A percentile compares a stretch with the other conserved stretches of the same genome.
Evolutionary conservation across 2,888 invertebrate species (phyloP).

Genomic region (Pyralis farinalis): DNA sequence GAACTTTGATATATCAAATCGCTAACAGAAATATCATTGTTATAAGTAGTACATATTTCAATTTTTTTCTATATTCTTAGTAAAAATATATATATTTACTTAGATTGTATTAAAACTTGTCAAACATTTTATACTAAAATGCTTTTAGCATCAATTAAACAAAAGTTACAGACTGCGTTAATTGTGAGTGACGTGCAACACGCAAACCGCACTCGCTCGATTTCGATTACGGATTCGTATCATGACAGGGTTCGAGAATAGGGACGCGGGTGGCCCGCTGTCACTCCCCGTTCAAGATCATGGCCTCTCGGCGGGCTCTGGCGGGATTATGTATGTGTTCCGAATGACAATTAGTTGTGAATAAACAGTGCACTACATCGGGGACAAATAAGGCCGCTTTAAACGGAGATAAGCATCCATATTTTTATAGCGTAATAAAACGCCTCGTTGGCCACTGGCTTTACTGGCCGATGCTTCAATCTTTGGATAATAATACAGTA

Average conservation of each 20-base stretch:
- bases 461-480: slow-evolving; percentile 11
- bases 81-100: too few relatives aligned
- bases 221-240: slow-evolving; percentile 39
- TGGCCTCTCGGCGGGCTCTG: slow-evolving; percentile 39
- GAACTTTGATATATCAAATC: too few relatives aligned
- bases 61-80: too few relatives aligned
- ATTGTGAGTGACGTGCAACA: slow-evolving; percentile 26
- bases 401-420: slow-evolving; percentile 35
- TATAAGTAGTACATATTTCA: too few relatives aligned
- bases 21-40: too few relatives aligned
- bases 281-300: slow-evolving; percentile 54
- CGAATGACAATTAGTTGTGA: slow-evolving; percentile 62
- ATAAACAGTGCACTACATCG: slow-evolving; percentile 34
- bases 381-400: slow-evolving; percentile 43
- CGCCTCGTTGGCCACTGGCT: slow-evolving; percentile 11
- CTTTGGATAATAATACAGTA: slow-evolving; percentile 9
- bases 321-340: slow-evolving; percentile 60
- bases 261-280: slow-evolving; percentile 27
- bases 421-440: slow-evolving; percentile 15
- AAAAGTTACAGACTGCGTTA: slow-evolving; percentile 23
- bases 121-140: slow-evolving; percentile 14
- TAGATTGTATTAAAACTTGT: too few relatives aligned
- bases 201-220: slow-evolving; percentile 18
- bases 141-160: slow-evolving; percentile 17
- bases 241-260: slow-evolving; percentile 38